Evolutionary conservation across 2,797 vertebrate species (phyloP), one percentile per base, ranked within the genome.

Genomic region (Chaunax sp.): DNA sequence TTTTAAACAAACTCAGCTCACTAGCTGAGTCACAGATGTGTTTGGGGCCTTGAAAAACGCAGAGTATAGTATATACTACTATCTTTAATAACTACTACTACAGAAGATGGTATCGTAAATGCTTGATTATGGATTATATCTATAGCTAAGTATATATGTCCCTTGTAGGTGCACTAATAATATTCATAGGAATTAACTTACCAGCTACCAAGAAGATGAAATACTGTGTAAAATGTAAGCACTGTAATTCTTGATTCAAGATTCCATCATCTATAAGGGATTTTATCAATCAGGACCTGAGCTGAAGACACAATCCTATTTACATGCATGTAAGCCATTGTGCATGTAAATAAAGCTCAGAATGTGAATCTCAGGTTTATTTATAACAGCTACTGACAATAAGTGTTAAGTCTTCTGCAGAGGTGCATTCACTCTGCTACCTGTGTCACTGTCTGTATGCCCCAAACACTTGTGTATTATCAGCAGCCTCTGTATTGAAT

Each of bases 1-100:
- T 76, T 74, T 78, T 72, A 73, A 67, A 80, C 50, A 64, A 78
- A 79, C 71, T 64, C 16, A 14, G 66, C 46, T 63, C 51, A 51
- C 40, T 5, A 50, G 58, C 72, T 54, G 35, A 25, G 19, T 56
- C 45, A 67, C 52, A 25, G 57, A 15, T 13, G 2, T 52, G 68
- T 63, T 64, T n/a, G 35, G 54, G 44, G 47, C 13, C 18, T 50
- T 54, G 10, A 51, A 61, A 57, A 14, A 43, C 22, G 8, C 33
- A 35, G 33, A 9, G 33, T 6, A 35, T 7, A 35, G 33, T 2
- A 35, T 2, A 35, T 35, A 35, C 33, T 35, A 35, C 33, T 10
- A 10, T 35, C 33, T 30, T 12, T 10, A 28, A 61, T 40, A 15
- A 40, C 12, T 51, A 1, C 44, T 38, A 26, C 23, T 28, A 57